Evolutionary conservation across 2,797 vertebrate genomes (phyloP).

Genomic region (Sebastes flavidus): DNA sequence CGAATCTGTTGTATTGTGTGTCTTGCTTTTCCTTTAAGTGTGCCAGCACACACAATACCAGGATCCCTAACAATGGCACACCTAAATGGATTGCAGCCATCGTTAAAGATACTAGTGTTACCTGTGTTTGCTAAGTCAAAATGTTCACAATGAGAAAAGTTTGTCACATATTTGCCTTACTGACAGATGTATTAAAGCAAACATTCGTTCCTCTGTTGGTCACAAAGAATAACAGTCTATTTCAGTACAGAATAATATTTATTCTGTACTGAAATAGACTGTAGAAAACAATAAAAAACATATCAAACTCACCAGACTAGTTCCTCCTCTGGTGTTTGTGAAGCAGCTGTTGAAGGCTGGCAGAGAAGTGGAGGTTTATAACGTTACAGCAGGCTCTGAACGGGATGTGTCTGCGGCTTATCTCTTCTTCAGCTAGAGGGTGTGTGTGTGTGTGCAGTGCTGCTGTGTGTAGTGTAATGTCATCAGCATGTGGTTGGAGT

Average conservation of each 20-base stretch:
- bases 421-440: not conserved
- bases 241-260: not conserved
- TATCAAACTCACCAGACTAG: constrained; percentile 20
- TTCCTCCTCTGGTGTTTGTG: not conserved
- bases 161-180: not conserved
- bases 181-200: not conserved
- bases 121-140: not conserved
- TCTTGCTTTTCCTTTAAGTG: not conserved
- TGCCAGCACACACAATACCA: not conserved
- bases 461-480: not conserved
- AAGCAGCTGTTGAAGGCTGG: constrained; percentile 21
- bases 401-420: constrained; percentile 17
- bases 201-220: not conserved
- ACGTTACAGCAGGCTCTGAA: not conserved
- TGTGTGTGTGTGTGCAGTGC: not conserved
- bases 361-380: constrained; percentile 11
- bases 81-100: not conserved
- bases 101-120: not conserved
- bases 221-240: not conserved
- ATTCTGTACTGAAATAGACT: not conserved
- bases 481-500: constrained; percentile 35
- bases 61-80: not conserved
- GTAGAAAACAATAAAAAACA: not conserved
- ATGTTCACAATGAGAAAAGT: not conserved
- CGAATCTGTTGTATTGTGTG: not conserved